Evolutionary conservation across 2,888 invertebrate genomes (phyloP).

Genomic region (Rhogogaster chlorosoma): DNA sequence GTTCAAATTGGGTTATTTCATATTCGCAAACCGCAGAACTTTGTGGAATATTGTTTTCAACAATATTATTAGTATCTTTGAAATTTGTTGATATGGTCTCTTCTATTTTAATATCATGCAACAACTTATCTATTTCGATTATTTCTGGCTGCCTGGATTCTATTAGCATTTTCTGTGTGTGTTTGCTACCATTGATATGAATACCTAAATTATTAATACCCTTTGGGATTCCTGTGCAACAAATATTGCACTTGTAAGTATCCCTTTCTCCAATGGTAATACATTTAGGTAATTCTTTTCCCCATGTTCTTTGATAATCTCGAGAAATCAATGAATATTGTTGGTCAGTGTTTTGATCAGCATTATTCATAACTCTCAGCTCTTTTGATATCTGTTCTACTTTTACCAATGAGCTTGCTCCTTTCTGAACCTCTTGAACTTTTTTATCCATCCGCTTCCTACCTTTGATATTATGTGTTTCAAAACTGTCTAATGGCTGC

Average conservation of each 20-base stretch:
- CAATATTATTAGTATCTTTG: neutral
- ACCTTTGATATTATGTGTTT: neutral
- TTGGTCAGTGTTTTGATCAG: neutral
- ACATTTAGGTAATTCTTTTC: neutral
- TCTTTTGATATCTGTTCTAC: neutral
- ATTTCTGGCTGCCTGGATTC: neutral
- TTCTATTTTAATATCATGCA: neutral
- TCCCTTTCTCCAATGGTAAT: neutral
- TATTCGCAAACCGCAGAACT: neutral
- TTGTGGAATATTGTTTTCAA: neutral
- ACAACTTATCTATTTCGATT: neutral
- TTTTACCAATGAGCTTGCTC: neutral
- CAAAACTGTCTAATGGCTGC: constrained; percentile 13
- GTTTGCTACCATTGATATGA: neutral
- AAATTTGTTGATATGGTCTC: neutral
- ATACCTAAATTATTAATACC: neutral
- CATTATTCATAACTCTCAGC: neutral
- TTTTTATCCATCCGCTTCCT: neutral
- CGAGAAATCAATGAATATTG: neutral
- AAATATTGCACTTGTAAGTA: neutral
- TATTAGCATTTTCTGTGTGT: neutral
- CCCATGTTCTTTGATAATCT: neutral
- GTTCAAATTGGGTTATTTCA: neutral
- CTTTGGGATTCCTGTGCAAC: neutral
- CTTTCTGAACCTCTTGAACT: neutral